A percentile compares a stretch with the other conserved stretches of the same genome.
Evolutionary conservation across 30 jellyfish, hydroid and myxozoan species (phyloP).

Genomic region (Pelagia noctiluca): DNA sequence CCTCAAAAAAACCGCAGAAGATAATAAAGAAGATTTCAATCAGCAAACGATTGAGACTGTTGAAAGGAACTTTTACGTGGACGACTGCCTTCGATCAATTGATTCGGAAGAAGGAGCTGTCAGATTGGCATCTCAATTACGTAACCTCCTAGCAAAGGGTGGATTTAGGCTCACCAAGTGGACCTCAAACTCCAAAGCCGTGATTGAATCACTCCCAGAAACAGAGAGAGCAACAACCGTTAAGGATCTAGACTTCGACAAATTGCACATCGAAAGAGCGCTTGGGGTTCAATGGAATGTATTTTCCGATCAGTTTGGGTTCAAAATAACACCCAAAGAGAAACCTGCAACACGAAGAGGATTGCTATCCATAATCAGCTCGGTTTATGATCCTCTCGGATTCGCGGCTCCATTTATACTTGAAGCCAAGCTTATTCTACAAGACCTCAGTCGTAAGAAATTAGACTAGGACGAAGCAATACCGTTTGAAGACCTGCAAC

Average conservation of each 20-base stretch:
- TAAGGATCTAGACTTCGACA: conserved; percentile 4
- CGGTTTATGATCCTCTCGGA: conserved; percentile 53
- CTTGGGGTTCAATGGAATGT: conserved; percentile 26
- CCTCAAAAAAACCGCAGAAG: conserved; percentile 58
- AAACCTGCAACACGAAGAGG: conserved; percentile 46
- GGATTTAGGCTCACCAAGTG: conserved; percentile 67
- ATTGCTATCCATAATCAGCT: conserved; percentile 12
- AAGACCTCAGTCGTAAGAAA: too few relatives aligned
- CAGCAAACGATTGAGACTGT: too few relatives aligned
- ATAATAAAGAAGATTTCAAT: conserved; percentile 7
- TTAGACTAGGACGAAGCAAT: too few relatives aligned
- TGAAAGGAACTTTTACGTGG: conserved; percentile 58
- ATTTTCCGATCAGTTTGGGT: neutral
- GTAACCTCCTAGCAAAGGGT: conserved; percentile 49
- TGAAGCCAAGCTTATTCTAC: too few relatives aligned
- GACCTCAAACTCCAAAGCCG: conserved; percentile 45
- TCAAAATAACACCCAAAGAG: neutral
- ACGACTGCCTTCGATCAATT: conserved; percentile 55
- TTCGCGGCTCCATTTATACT: conserved; percentile 22
- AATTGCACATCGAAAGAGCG: conserved; percentile 20
- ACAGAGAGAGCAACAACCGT: conserved; percentile 14
- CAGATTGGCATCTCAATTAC: conserved; percentile 19
- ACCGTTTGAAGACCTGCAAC: too few relatives aligned
- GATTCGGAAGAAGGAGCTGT: conserved; percentile 36
- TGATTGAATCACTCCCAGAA: conserved; percentile 45